Percentiles rank a stretch among this genome's conserved stretches.
These are phyloP conservation scores for Epsilonema sp. DNA, from an alignment of 2,888 invertebrate genomes.

Conservation along the genomic window DNA sequence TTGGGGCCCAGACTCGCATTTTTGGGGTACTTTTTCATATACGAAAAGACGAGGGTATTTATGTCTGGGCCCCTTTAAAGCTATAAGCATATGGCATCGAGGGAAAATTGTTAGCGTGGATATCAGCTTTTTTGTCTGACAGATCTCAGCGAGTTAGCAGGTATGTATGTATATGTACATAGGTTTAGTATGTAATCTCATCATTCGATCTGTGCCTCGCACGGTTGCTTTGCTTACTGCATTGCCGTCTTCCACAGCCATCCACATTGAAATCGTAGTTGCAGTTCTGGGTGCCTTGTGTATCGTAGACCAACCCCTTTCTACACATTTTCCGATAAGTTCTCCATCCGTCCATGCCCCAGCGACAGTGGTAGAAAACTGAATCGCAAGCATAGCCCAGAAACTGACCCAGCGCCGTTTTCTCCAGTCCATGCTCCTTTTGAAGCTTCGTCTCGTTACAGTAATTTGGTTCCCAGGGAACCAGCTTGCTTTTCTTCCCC, in stretches of 20 bases:
- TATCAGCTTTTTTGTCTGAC: neutral
- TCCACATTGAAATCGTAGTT: slow-evolving; percentile 27
- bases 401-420: slow-evolving; percentile 23
- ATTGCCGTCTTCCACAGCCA: slow-evolving; percentile 17
- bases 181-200: too few relatives aligned
- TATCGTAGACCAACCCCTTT: slow-evolving; percentile 19
- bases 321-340: slow-evolving; percentile 23
- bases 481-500: too few relatives aligned
- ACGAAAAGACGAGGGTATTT: too few relatives aligned
- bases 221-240: too few relatives aligned
- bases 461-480: slow-evolving; percentile 11
- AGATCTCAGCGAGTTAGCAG: neutral
- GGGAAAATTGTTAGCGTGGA: too few relatives aligned
- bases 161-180: neutral
- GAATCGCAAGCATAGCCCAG: slow-evolving; percentile 24
- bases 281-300: slow-evolving; percentile 25
- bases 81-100: too few relatives aligned
- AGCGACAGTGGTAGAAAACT: slow-evolving; percentile 23
- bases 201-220: too few relatives aligned
- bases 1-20: too few relatives aligned
- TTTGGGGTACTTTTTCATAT: too few relatives aligned
- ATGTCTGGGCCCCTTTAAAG: too few relatives aligned
- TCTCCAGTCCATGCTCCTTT: slow-evolving; percentile 16
- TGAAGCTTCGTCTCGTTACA: slow-evolving; percentile 10
- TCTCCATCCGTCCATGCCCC: slow-evolving; percentile 17